These are phyloP conservation scores for Akabosia matsudoensis DNA, from an alignment of 1,140 invertebrate species.

Conservation along the genomic window DNA sequence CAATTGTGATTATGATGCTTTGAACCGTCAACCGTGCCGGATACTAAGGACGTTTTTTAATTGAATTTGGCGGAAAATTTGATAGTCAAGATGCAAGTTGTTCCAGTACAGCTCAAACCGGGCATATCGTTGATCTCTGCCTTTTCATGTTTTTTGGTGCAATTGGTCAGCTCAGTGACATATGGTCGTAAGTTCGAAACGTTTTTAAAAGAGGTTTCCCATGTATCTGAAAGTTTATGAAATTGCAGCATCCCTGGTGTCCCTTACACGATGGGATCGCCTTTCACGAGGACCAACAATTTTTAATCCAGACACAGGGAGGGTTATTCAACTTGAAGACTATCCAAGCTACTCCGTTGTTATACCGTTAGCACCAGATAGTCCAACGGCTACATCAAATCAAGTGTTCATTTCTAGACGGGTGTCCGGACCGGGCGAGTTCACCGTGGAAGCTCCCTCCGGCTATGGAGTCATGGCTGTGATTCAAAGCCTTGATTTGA, in stretches of 20 bases:
- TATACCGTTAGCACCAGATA: conserved; percentile 30
- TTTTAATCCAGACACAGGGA: conserved; percentile 29
- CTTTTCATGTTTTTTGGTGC: neutral
- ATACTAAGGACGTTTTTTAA: no score
- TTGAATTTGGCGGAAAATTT: no score
- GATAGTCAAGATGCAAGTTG: neutral
- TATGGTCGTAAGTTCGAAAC: conserved; percentile 29
- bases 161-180: neutral
- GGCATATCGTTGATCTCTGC: neutral
- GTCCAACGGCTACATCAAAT: conserved; percentile 28
- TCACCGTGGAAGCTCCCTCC: conserved; percentile 24
- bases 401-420: conserved; percentile 33
- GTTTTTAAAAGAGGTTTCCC: neutral
- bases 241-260: conserved; percentile 30
- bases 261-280: conserved; percentile 27
- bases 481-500: conserved; percentile 33
- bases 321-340: conserved; percentile 19
- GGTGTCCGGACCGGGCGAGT: conserved; percentile 35
- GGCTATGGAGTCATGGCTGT: conserved; percentile 35
- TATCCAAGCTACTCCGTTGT: conserved; percentile 36
- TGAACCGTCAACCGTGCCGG: no score
- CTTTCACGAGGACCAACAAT: conserved; percentile 27
- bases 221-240: neutral
- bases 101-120: neutral
- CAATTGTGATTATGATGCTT: no score